phyloP scores from a whole-genome alignment of 1,140 invertebrate genomes.

The Zaprionus tsacasi region DNA sequence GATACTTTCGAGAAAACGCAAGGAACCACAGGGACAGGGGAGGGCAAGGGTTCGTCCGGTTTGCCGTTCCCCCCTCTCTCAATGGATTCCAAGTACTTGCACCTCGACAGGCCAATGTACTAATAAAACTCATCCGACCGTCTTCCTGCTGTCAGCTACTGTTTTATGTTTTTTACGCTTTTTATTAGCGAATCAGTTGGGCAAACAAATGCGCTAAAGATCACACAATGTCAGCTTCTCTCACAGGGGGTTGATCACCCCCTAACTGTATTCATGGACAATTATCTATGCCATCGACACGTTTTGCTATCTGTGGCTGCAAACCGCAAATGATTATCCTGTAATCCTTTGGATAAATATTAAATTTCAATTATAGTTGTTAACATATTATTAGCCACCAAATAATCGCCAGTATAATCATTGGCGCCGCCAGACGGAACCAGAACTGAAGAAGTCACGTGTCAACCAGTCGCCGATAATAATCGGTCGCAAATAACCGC shows the following conservation, averaged over 20 bases:
- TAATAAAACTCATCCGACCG: conserved; percentile 46
- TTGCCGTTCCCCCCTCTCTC: conserved; percentile 36
- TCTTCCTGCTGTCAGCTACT: conserved; percentile 35
- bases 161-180: conserved; percentile 46
- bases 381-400: conserved; percentile 73
- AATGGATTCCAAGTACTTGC: conserved; percentile 22
- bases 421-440: conserved; percentile 40
- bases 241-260: conserved; percentile 9
- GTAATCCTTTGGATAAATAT: conserved; percentile 82
- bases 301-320: conserved; percentile 54
- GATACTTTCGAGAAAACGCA: conserved; percentile 56
- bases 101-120: conserved; percentile 59
- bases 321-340: conserved; percentile 80
- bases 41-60: conserved; percentile 42
- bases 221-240: conserved; percentile 44
- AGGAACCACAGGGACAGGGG: conserved; percentile 15
- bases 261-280: conserved; percentile 39
- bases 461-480: conserved; percentile 65
- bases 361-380: conserved; percentile 83
- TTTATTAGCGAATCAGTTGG: conserved; percentile 70
- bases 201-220: conserved; percentile 58
- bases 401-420: conserved; percentile 47
- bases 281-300: conserved; percentile 56
- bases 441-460: conserved; percentile 62
- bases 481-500: conserved; percentile 62